A percentile compares a stretch with the other conserved stretches of the same genome.
These are phyloP conservation scores for Meloe dianella DNA, from an alignment of 2,888 invertebrate species.

Conservation along the genomic window DNA sequence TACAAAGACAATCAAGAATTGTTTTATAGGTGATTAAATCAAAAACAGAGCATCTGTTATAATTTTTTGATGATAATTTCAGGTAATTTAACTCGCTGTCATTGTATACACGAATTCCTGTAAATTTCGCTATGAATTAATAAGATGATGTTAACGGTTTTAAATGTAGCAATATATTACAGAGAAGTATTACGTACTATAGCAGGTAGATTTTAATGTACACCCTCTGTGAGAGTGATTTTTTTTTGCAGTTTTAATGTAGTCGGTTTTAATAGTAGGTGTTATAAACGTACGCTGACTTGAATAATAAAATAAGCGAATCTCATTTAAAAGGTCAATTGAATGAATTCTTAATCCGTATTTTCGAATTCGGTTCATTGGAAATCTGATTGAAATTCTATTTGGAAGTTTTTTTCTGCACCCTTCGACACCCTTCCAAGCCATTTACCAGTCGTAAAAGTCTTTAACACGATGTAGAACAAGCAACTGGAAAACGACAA, in stretches of 20 bases:
- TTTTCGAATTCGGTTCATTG: neutral
- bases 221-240: neutral
- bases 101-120: neutral
- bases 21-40: conserved; percentile 3
- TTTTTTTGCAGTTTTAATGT: neutral
- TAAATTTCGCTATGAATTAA: neutral
- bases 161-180: neutral
- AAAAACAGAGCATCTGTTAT: neutral
- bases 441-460: conserved; percentile 7
- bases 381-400: conserved; percentile 11
- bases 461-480: neutral
- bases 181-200: neutral
- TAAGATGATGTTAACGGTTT: neutral
- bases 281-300: neutral
- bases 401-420: neutral
- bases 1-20: neutral
- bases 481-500: neutral
- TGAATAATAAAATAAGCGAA: conserved; percentile 6
- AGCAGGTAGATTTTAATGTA: neutral
- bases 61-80: neutral
- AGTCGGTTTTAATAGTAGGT: neutral
- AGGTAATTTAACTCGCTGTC: neutral
- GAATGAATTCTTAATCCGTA: conserved; percentile 12
- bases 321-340: conserved; percentile 2
- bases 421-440: neutral